Evolutionary conservation across 1,140 invertebrate species (phyloP).

Genomic region (Macrosteles quadrilineatus): DNA sequence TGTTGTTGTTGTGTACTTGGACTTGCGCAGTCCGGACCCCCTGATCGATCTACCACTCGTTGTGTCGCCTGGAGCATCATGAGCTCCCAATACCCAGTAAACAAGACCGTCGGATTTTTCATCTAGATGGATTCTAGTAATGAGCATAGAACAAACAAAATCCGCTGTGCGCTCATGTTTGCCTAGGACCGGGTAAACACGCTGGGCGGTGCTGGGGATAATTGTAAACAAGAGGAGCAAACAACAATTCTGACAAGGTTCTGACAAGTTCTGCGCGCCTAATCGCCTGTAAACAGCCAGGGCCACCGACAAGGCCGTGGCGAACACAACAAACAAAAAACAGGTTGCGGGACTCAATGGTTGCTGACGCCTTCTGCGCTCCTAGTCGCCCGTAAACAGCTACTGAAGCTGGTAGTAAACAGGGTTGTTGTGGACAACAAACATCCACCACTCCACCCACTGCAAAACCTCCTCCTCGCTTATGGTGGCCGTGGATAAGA

Average conservation of each 20-base stretch:
- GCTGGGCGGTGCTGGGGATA: background rate
- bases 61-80: conserved; percentile 24
- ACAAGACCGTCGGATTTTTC: conserved; percentile 40
- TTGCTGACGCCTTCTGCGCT: background rate
- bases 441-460: background rate
- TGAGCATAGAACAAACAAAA: background rate
- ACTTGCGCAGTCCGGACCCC: background rate
- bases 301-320: background rate
- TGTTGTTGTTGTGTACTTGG: conserved; percentile 23
- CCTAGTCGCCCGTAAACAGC: conserved; percentile 24
- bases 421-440: background rate
- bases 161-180: conserved; percentile 23
- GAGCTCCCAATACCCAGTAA: conserved; percentile 36
- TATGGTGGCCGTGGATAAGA: conserved; percentile 29
- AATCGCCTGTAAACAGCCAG: conserved; percentile 17
- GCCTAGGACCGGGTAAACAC: conserved; percentile 30
- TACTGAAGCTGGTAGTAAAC: background rate
- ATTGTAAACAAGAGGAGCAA: conserved; percentile 8
- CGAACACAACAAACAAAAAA: conserved; percentile 25
- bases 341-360: background rate
- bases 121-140: conserved; percentile 20
- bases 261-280: conserved; percentile 5
- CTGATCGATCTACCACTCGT: conserved; percentile 22
- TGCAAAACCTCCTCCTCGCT: conserved; percentile 8
- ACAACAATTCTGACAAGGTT: conserved; percentile 3